phyloP scores from a whole-genome alignment of 2,113 vertebrate genomes.

The Lethenteron reissneri region DNA sequence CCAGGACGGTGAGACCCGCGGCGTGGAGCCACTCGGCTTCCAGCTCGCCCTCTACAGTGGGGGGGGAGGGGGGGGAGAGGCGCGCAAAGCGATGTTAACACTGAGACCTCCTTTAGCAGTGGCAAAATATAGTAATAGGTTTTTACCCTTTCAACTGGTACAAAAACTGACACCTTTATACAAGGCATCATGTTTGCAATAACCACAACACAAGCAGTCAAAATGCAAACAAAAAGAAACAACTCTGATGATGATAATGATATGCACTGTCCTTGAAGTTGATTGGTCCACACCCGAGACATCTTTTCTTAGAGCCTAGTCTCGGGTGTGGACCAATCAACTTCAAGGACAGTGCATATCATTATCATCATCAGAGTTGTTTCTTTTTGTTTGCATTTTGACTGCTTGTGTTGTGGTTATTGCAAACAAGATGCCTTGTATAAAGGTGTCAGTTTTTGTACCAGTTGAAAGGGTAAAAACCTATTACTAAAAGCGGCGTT shows the following conservation, averaged over 20 bases:
- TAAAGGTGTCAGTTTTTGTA: no score
- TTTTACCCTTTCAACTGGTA: neutral
- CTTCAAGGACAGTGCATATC: no score
- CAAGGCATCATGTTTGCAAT: conserved; percentile 9
- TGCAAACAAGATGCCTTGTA: no score
- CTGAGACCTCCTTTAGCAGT: neutral
- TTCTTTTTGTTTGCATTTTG: no score
- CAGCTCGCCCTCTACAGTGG: conserved; percentile 43
- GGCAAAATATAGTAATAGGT: neutral
- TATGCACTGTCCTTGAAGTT: neutral
- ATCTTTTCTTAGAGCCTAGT: no score
- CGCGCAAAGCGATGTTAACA: neutral
- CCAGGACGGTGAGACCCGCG: conserved; percentile 52
- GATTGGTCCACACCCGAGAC: neutral
- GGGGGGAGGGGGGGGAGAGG: neutral
- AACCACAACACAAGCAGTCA: neutral
- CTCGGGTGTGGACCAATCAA: no score
- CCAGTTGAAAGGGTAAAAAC: no score
- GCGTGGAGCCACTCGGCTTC: conserved; percentile 82
- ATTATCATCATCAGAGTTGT: no score
- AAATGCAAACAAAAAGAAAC: no score
- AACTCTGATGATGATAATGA: neutral
- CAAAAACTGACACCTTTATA: neutral
- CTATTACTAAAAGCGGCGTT: no score
- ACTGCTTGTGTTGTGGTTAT: no score